Conservation (phyloP, 1,140 invertebrate genomes). For the Zaprionus ornatus region DNA sequence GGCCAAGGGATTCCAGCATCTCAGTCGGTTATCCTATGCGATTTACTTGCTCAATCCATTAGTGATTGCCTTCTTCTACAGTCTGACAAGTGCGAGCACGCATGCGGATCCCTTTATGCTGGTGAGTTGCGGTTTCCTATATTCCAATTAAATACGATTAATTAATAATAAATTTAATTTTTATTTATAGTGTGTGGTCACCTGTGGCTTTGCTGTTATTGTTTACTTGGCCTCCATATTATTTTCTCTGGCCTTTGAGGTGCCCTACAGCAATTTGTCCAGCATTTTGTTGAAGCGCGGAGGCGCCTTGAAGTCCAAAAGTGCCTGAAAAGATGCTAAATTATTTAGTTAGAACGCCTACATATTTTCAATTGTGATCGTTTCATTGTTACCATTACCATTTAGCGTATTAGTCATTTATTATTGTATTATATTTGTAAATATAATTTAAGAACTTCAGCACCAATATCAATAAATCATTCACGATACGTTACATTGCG, state of each 20-base stretch:
- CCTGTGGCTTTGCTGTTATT: conserved; percentile 77
- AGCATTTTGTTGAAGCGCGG: conserved; percentile 53
- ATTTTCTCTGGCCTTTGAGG: conserved; percentile 79
- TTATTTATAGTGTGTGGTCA: conserved; percentile 70
- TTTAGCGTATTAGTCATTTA: conserved; percentile 49
- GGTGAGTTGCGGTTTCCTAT: conserved; percentile 45
- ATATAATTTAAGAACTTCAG: conserved; percentile 3
- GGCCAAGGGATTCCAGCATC: conserved; percentile 78
- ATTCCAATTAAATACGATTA: background rate
- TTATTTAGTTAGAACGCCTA: conserved; percentile 50
- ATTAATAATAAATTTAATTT: background rate
- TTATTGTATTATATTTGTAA: conserved; percentile 39
- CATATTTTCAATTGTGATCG: conserved; percentile 74
- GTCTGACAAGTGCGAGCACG: conserved; percentile 70
- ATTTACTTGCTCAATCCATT: conserved; percentile 82
- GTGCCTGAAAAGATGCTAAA: conserved; percentile 65
- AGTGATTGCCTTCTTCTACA: conserved; percentile 75
- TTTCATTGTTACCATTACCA: conserved; percentile 45
- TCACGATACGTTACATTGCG: background rate
- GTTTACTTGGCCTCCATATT: conserved; percentile 77
- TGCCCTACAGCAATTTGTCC: conserved; percentile 82
- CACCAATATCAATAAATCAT: background rate
- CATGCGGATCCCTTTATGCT: conserved; percentile 82
- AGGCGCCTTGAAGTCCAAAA: conserved; percentile 47
- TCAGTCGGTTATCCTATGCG: conserved; percentile 80